These are phyloP conservation scores for Sinhomidia bicolor DNA, from an alignment of 2,888 invertebrate species.

Conservation along the genomic window DNA sequence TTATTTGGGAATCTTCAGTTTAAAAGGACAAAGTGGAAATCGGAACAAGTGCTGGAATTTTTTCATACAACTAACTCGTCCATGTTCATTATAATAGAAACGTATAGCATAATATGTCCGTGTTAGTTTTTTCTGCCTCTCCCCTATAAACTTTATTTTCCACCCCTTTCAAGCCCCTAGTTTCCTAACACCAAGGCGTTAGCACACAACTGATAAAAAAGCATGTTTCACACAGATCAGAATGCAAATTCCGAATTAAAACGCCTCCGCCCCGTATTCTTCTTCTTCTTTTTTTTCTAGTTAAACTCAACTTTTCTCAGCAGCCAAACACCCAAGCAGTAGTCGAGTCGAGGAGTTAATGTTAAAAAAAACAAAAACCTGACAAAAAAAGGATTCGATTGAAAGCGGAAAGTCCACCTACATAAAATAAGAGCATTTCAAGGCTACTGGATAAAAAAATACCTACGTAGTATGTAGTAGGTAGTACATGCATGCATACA, in stretches of 20 bases:
- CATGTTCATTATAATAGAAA: too few species aligned
- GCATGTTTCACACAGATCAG: constrained; percentile 25
- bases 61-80: too few species aligned
- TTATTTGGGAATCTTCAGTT: too few species aligned
- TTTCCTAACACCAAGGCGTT: background rate
- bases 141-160: too few species aligned
- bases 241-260: constrained; percentile 65
- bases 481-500: background rate
- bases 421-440: constrained; percentile 13
- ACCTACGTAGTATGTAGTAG: background rate
- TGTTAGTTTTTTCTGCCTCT: background rate
- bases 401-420: background rate
- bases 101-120: background rate
- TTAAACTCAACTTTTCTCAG: background rate
- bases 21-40: too few species aligned
- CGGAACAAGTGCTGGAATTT: too few species aligned
- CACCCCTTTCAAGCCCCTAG: background rate
- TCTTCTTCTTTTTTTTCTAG: background rate
- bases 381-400: background rate
- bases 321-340: constrained; percentile 1
- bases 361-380: too few species aligned
- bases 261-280: constrained; percentile 14
- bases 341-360: background rate
- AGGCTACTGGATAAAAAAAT: background rate
- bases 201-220: background rate